These are phyloP conservation scores for Zaprionus gabonicus DNA, from an alignment of 1,140 invertebrate genomes.

Conservation along the genomic window DNA sequence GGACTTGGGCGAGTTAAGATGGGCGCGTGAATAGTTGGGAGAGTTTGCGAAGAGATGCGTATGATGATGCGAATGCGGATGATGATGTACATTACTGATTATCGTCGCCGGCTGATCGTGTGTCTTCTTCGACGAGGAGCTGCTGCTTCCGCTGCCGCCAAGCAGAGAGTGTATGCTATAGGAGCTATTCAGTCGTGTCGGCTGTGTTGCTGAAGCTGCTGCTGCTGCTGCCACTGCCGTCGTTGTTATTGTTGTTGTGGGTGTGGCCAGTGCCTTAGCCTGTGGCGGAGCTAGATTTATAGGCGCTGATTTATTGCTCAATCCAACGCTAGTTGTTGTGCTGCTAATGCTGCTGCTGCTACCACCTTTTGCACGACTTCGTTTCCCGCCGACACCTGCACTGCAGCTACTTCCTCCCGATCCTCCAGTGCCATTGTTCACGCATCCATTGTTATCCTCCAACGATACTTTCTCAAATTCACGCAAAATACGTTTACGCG, in stretches of 20 bases:
- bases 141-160: slow-evolving; percentile 85
- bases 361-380: slow-evolving; percentile 84
- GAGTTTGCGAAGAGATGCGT: slow-evolving; percentile 48
- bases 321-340: slow-evolving; percentile 30
- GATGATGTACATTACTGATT: slow-evolving; percentile 69
- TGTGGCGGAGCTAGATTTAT: slow-evolving; percentile 62
- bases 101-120: slow-evolving; percentile 67
- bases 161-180: slow-evolving; percentile 92
- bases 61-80: slow-evolving; percentile 51
- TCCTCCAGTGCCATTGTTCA: slow-evolving; percentile 56
- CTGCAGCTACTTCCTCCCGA: slow-evolving; percentile 75
- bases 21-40: slow-evolving; percentile 56
- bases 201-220: slow-evolving; percentile 55
- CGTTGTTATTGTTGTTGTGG: slow-evolving; percentile 48
- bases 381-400: slow-evolving; percentile 81
- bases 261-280: slow-evolving; percentile 45
- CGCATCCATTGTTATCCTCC: slow-evolving; percentile 85
- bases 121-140: slow-evolving; percentile 51
- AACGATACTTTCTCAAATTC: slow-evolving; percentile 90
- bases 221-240: slow-evolving; percentile 22
- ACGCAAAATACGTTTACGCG: slow-evolving; percentile 89
- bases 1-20: slow-evolving; percentile 72
- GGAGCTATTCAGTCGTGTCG: slow-evolving; percentile 86
- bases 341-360: slow-evolving; percentile 27
- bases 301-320: slow-evolving; percentile 52